A percentile compares a stretch with the other conserved stretches of the same genome.
Evolutionary conservation across 2,888 invertebrate genomes (phyloP).

Genomic region (Scaptomyza flava): DNA sequence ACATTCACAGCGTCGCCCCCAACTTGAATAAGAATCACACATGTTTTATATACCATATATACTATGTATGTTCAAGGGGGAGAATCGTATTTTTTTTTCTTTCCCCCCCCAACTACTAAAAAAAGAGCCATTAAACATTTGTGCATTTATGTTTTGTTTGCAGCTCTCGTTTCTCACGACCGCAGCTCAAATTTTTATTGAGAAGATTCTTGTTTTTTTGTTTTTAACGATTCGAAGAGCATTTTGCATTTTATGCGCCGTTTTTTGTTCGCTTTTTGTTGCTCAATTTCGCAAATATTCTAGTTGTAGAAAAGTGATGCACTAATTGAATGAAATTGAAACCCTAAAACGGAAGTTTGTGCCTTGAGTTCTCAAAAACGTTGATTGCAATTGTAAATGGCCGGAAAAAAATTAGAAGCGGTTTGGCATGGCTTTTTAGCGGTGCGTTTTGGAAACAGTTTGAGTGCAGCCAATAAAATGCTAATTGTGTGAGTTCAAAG

Average conservation of each 20-base stretch:
- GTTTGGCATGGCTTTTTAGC: conserved; percentile 3
- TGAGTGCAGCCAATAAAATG: background rate
- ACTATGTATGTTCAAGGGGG: background rate
- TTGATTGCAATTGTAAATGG: conserved; percentile 43
- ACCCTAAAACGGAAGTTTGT: conserved; percentile 58
- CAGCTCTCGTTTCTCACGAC: conserved; percentile 33
- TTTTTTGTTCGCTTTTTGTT: conserved; percentile 12
- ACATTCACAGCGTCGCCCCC: conserved; percentile 21
- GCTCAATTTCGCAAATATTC: conserved; percentile 17
- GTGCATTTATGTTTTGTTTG: conserved; percentile 58
- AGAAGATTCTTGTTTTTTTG: background rate
- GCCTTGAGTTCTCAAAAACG: conserved; percentile 45
- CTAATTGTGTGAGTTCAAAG: background rate
- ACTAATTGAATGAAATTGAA: conserved; percentile 68
- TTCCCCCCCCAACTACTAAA: background rate
- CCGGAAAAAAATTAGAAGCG: conserved; percentile 2
- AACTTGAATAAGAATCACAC: conserved; percentile 24
- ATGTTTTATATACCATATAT: conserved; percentile 22
- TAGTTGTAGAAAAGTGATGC: conserved; percentile 48
- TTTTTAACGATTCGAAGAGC: conserved; percentile 8
- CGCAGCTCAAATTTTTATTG: conserved; percentile 40
- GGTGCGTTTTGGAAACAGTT: conserved; percentile 9
- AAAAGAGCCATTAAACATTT: conserved; percentile 48
- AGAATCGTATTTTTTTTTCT: background rate
- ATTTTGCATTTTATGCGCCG: conserved; percentile 35